Conservation (phyloP, 2,888 invertebrate species). For the Malthinus flaveolus region DNA sequence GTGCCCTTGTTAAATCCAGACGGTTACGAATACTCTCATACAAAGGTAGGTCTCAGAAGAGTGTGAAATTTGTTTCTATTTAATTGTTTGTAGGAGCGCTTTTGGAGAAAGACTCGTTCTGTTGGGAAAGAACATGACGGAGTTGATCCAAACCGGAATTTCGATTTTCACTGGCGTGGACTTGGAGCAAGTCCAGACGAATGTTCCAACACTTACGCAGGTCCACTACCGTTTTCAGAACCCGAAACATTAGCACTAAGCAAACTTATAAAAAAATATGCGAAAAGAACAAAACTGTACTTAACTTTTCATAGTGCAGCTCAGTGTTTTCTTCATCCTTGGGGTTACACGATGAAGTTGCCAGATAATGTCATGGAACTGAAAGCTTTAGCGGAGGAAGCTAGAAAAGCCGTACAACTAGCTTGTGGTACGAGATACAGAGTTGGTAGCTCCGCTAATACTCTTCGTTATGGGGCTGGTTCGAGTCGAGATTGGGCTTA, state of each 20-base stretch:
- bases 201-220: conserved; percentile 53
- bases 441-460: conserved; percentile 54
- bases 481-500: conserved; percentile 70
- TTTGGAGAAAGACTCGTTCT: conserved; percentile 73
- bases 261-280: conserved; percentile 59
- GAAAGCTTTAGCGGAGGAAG: conserved; percentile 53
- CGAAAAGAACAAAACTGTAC: conserved; percentile 63
- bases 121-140: conserved; percentile 62
- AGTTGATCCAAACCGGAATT: conserved; percentile 78
- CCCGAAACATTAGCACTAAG: conserved; percentile 62
- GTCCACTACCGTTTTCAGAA: conserved; percentile 55
- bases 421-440: conserved; percentile 55
- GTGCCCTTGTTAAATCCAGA: conserved; percentile 75
- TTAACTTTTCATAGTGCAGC: conserved; percentile 77
- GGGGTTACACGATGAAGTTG: conserved; percentile 64
- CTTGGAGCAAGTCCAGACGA: conserved; percentile 40
- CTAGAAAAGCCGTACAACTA: conserved; percentile 53
- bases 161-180: conserved; percentile 68
- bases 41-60: conserved; percentile 44
- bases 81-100: conserved; percentile 56
- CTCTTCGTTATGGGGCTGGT: conserved; percentile 62
- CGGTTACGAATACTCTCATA: conserved; percentile 66
- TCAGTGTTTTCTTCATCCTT: conserved; percentile 68
- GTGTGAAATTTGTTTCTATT: background rate
- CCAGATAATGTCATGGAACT: conserved; percentile 58